Percentiles rank a stretch among this genome's conserved stretches.
Evolutionary conservation across 2,888 invertebrate species (phyloP).

Genomic region (Protophormia terraenovae): DNA sequence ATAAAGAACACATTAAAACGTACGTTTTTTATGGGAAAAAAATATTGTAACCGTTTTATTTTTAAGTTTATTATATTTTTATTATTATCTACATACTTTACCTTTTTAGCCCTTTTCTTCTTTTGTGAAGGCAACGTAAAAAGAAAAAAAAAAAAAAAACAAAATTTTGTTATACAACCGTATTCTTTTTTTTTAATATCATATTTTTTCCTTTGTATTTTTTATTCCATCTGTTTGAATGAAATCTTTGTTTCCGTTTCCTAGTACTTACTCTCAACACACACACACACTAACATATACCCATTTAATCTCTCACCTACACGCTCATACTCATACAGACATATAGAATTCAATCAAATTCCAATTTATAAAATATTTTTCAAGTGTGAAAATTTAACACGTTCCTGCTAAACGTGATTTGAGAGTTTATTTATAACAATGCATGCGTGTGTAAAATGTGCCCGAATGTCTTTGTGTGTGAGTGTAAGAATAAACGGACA

Average conservation of each 20-base stretch:
- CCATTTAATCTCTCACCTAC: conserved; percentile 10
- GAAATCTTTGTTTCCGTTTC: conserved; percentile 39
- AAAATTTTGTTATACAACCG: conserved; percentile 14
- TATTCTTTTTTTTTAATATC: conserved; percentile 34
- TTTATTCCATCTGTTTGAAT: not conserved
- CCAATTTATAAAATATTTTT: conserved; percentile 73
- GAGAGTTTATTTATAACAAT: conserved; percentile 43
- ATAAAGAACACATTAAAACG: conserved; percentile 22
- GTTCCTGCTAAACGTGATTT: conserved; percentile 74
- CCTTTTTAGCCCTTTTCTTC: conserved; percentile 21
- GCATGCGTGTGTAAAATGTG: not conserved
- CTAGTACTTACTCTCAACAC: not conserved
- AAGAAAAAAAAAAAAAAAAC: not conserved
- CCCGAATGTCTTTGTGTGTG: no score
- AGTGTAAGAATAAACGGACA: conserved; percentile 47
- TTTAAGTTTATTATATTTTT: conserved; percentile 12
- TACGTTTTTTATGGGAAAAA: conserved; percentile 30
- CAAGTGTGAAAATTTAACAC: conserved; percentile 79
- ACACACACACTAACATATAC: not conserved
- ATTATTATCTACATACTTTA: conserved; percentile 26
- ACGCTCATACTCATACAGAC: conserved; percentile 15
- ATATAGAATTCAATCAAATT: conserved; percentile 65
- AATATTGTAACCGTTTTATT: conserved; percentile 15
- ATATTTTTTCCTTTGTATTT: conserved; percentile 19
- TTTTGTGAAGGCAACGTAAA: not conserved